Percentiles rank a stretch among this genome's conserved stretches.
Evolutionary conservation across 2,888 invertebrate genomes (phyloP).

Genomic region (Rotaria magnacalcarata): DNA sequence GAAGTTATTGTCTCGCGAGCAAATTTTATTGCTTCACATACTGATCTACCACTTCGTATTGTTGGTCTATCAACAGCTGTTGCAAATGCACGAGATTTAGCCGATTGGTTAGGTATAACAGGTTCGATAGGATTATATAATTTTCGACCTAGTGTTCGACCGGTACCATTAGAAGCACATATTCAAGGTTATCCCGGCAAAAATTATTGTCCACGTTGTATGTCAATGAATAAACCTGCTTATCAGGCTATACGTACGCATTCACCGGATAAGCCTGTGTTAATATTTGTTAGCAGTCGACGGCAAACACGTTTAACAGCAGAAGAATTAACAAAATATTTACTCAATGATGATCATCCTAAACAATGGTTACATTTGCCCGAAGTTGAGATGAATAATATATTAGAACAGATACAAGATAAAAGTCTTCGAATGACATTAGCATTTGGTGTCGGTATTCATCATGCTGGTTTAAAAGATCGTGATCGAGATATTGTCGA

Average conservation of each 20-base stretch:
- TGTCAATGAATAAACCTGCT: constrained; percentile 96
- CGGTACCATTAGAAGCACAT: constrained; percentile 88
- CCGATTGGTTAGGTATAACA: constrained; percentile 85
- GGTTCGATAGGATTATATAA: constrained; percentile 82
- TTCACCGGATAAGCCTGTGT: constrained; percentile 80
- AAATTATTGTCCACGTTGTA: constrained; percentile 98
- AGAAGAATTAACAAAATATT: constrained; percentile 75
- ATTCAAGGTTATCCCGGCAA: constrained; percentile 92
- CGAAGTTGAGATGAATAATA: constrained; percentile 66
- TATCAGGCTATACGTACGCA: constrained; percentile 87
- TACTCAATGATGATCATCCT: constrained; percentile 83
- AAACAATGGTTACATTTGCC: constrained; percentile 87
- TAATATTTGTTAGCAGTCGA: constrained; percentile 85
- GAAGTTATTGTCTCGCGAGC: constrained; percentile 96
- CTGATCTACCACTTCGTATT: constrained; percentile 74
- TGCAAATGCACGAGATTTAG: constrained; percentile 91
- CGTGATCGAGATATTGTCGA: constrained; percentile 83
- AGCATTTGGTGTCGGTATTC: constrained; percentile 93
- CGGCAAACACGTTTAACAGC: constrained; percentile 93
- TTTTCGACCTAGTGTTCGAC: constrained; percentile 92
- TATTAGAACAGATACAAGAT: constrained; percentile 64
- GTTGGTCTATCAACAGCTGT: constrained; percentile 93
- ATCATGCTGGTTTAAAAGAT: constrained; percentile 94
- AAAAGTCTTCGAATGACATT: constrained; percentile 84
- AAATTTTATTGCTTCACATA: constrained; percentile 87